Conservation (phyloP, 2,797 vertebrate species). For the Glossophaga mutica region DNA sequence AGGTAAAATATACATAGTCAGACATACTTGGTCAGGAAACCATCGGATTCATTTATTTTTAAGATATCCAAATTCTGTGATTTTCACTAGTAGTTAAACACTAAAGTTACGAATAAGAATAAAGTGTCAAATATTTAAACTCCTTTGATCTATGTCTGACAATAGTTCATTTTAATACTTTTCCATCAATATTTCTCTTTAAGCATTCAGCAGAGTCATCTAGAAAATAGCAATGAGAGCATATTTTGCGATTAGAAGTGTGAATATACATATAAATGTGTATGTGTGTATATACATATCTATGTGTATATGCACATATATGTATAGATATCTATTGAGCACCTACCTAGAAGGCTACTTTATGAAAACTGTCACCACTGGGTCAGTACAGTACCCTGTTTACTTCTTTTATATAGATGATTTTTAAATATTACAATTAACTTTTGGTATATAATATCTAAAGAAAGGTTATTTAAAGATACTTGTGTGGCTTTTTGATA, state of each 20-base stretch:
- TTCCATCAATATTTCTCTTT: conserved; percentile 24
- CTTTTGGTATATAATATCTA: conserved; percentile 55
- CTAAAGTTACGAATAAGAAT: conserved; percentile 33
- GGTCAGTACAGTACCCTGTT: conserved; percentile 52
- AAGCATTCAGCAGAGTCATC: conserved; percentile 27
- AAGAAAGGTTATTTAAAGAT: conserved; percentile 26
- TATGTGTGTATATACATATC: background rate
- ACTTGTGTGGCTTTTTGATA: conserved; percentile 38
- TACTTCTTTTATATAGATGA: conserved; percentile 42
- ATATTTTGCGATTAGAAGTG: background rate
- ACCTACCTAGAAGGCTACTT: conserved; percentile 27
- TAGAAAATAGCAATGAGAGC: conserved; percentile 54
- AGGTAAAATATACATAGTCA: conserved; percentile 12
- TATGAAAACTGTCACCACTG: conserved; percentile 29
- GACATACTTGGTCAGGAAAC: background rate
- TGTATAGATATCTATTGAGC: background rate
- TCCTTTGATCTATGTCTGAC: background rate
- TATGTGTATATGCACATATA: background rate
- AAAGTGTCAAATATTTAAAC: conserved; percentile 51
- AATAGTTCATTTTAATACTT: conserved; percentile 42
- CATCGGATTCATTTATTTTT: background rate
- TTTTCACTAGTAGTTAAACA: conserved; percentile 48
- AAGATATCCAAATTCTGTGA: background rate
- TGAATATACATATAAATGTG: background rate
- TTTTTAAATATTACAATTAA: conserved; percentile 52